Conservation (phyloP, 2,888 invertebrate genomes). For the Clivina fossor region DNA sequence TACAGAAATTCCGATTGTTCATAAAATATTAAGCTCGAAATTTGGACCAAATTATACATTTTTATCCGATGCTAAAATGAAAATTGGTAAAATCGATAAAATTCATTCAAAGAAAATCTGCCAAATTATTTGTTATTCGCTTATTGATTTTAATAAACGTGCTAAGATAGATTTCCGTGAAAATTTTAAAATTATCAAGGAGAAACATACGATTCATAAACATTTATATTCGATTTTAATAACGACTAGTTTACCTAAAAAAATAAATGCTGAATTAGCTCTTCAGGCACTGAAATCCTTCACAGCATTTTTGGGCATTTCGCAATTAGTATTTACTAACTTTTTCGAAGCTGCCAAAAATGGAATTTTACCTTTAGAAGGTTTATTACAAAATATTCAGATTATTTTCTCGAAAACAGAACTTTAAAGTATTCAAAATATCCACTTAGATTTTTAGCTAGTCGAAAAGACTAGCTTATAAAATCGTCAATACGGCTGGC, state of each 20-base stretch:
- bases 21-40: slow-evolving; percentile 52
- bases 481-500: too few relatives aligned
- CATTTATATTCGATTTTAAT: too few relatives aligned
- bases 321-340: too few relatives aligned
- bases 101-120: slow-evolving; percentile 39
- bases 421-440: too few relatives aligned
- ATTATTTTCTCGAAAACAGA: slow-evolving; percentile 57
- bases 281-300: too few relatives aligned
- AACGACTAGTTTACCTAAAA: too few relatives aligned
- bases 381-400: slow-evolving; percentile 59
- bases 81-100: slow-evolving; percentile 15
- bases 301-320: too few relatives aligned
- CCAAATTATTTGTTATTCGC: slow-evolving; percentile 24
- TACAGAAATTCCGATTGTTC: slow-evolving; percentile 51
- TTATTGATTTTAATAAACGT: slow-evolving; percentile 8
- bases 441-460: too few relatives aligned
- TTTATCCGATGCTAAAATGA: slow-evolving; percentile 35
- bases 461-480: too few relatives aligned
- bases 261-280: too few relatives aligned
- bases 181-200: slow-evolving; percentile 39
- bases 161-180: slow-evolving; percentile 36
- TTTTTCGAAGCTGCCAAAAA: slow-evolving; percentile 47
- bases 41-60: slow-evolving; percentile 50
- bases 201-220: too few relatives aligned
- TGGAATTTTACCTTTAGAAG: slow-evolving; percentile 59